These are phyloP conservation scores for Euthynnus affinis DNA, from an alignment of 2,797 vertebrate genomes.

Conservation along the genomic window DNA sequence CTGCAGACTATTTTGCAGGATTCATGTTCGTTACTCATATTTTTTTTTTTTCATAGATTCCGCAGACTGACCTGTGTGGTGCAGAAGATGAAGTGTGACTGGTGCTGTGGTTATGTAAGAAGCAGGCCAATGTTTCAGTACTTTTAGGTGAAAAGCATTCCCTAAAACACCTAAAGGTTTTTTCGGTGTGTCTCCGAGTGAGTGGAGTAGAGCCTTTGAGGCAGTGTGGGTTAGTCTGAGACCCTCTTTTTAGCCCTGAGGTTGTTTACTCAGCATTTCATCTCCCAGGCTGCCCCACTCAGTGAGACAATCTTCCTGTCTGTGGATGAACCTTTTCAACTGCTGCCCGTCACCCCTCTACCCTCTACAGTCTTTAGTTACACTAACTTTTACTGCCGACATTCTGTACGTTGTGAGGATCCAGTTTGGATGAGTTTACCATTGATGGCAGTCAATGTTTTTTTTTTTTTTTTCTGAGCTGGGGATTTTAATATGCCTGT, in stretches of 20 bases:
- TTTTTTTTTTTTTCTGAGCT: no score
- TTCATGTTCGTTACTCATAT: background rate
- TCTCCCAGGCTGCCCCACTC: slow-evolving; percentile 3
- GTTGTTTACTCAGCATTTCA: slow-evolving; percentile 59
- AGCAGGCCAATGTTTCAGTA: background rate
- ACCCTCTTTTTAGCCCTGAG: slow-evolving; percentile 52
- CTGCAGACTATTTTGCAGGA: background rate
- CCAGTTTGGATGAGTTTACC: background rate
- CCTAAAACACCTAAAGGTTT: slow-evolving; percentile 3
- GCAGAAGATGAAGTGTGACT: background rate
- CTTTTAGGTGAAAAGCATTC: background rate
- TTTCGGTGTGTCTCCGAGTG: slow-evolving; percentile 7
- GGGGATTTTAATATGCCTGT: slow-evolving; percentile 17
- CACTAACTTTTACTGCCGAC: background rate
- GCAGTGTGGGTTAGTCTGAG: slow-evolving; percentile 31
- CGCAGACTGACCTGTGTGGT: background rate
- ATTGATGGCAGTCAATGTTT: slow-evolving; percentile 4
- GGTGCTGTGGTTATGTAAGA: background rate
- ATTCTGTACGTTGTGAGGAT: slow-evolving; percentile 10
- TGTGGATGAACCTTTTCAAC: slow-evolving; percentile 34
- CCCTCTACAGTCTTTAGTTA: background rate
- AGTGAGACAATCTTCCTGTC: slow-evolving; percentile 40
- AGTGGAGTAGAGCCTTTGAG: slow-evolving; percentile 29
- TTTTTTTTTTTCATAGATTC: slow-evolving; percentile 15
- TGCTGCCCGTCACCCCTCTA: slow-evolving; percentile 1